A percentile compares a stretch with the other conserved stretches of the same genome.
Conservation (phyloP, 2,113 vertebrate species). For the Turnix velox region DNA sequence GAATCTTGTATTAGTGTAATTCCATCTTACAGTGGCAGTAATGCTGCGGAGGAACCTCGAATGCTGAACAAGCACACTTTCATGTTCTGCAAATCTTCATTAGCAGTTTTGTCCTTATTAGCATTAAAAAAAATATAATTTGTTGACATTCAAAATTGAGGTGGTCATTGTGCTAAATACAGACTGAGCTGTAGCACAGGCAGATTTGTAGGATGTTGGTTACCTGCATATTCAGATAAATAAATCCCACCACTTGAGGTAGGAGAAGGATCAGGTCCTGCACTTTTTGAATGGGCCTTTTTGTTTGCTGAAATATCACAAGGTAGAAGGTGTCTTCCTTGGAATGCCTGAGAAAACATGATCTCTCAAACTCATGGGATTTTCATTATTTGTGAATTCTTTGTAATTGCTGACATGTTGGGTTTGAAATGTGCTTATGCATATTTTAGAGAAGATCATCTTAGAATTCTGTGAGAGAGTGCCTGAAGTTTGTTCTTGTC, state of each 20-base stretch:
- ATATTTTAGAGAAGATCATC: background rate
- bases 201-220: background rate
- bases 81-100: background rate
- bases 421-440: background rate
- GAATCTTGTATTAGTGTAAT: background rate
- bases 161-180: background rate
- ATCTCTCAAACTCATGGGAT: slow-evolving; percentile 16
- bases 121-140: background rate
- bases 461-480: background rate
- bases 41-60: background rate
- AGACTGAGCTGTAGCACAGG: background rate
- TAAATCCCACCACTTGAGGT: background rate
- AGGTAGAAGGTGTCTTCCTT: slow-evolving; percentile 21
- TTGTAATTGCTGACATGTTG: background rate
- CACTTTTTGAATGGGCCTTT: background rate
- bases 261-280: background rate
- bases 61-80: background rate
- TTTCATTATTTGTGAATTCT: slow-evolving; percentile 13
- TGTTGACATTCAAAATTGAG: background rate
- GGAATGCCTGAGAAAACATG: background rate
- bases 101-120: background rate
- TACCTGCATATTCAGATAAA: background rate
- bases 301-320: background rate
- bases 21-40: background rate
- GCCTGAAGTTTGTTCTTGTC: background rate